These are phyloP conservation scores for Sebastes dallii DNA, from an alignment of 2,797 vertebrate species.

Conservation along the genomic window DNA sequence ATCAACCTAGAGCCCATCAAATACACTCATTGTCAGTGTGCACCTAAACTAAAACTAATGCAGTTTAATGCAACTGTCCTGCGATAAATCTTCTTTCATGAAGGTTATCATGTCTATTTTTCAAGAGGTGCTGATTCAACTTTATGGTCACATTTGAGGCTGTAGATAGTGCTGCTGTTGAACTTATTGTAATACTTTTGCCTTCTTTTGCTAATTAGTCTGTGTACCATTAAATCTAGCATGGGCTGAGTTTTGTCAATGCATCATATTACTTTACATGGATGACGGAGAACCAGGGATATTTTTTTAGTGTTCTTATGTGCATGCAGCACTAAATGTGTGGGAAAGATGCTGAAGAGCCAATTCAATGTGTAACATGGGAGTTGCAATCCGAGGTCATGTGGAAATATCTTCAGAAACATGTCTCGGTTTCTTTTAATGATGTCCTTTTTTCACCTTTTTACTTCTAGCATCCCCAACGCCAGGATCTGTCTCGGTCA, in stretches of 20 bases:
- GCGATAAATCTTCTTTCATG: no score
- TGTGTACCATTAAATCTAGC: not conserved
- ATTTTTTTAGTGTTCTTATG: not conserved
- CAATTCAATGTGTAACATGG: not conserved
- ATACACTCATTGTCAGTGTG: not conserved
- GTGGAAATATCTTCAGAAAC: not conserved
- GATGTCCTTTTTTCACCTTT: not conserved
- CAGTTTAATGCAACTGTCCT: no score
- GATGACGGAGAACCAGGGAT: not conserved
- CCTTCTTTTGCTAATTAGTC: no score
- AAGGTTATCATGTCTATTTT: no score
- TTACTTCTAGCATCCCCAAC: not conserved
- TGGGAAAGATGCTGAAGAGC: not conserved
- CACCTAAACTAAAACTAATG: no score
- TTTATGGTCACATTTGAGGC: no score
- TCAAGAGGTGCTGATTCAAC: no score
- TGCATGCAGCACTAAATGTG: not conserved
- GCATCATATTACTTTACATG: not conserved
- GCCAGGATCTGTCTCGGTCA: not conserved
- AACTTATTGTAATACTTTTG: no score
- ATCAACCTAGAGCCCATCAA: not conserved
- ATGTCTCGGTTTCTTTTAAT: not conserved
- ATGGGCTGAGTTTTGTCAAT: not conserved
- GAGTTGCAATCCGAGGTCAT: not conserved
- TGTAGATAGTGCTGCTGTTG: not conserved